Evolutionary conservation across 2,113 vertebrate species (phyloP).

Genomic region (Calonectris borealis): DNA sequence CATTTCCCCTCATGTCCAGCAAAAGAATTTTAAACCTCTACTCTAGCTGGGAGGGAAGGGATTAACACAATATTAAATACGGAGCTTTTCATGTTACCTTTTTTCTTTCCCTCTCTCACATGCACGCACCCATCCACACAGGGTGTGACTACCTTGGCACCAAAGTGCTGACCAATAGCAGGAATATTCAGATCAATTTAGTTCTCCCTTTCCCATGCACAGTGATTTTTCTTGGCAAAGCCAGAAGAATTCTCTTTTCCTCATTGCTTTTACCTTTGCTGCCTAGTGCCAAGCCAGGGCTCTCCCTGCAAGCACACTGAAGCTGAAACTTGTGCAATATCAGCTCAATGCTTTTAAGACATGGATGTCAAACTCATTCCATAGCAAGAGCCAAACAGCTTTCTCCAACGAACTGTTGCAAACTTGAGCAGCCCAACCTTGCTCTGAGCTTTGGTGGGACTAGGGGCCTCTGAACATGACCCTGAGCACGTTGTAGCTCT

Average conservation of each 20-base stretch:
- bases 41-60: neutral
- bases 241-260: neutral
- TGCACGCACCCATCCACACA: neutral
- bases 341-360: neutral
- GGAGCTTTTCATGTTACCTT: neutral
- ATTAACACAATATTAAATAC: neutral
- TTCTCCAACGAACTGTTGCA: neutral
- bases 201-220: neutral
- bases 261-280: neutral
- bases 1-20: neutral
- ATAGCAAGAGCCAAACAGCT: neutral
- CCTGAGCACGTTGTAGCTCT: neutral
- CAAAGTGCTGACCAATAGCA: neutral
- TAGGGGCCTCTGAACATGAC: neutral
- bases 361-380: neutral
- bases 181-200: neutral
- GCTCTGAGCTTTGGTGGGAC: neutral
- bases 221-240: slow-evolving; percentile 10
- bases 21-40: neutral
- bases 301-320: neutral
- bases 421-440: neutral
- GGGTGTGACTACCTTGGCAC: neutral
- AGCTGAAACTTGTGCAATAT: neutral
- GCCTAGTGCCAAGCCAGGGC: neutral
- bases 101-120: neutral